Conservation (phyloP, 2,797 vertebrate species). For the Phaenicophaeus curvirostris region DNA sequence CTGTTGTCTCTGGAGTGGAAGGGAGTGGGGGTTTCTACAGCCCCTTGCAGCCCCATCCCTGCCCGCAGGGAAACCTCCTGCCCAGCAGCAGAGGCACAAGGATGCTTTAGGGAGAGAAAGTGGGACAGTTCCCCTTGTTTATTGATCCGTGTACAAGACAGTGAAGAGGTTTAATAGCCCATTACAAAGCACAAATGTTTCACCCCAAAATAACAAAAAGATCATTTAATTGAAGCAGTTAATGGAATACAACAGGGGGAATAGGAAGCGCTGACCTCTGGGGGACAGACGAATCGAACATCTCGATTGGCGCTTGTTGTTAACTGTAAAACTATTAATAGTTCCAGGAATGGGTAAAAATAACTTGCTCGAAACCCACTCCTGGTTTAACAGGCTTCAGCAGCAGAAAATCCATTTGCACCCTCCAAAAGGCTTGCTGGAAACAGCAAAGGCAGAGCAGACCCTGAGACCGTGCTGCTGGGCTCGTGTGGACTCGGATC, state of each 20-base stretch:
- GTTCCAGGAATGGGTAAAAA: slow-evolving; percentile 52
- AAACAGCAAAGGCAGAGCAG: neutral
- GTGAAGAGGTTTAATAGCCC: neutral
- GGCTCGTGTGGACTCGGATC: neutral
- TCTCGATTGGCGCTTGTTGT: slow-evolving; percentile 21
- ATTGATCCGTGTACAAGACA: neutral
- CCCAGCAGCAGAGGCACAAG: neutral
- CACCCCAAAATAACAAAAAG: neutral
- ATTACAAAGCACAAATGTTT: neutral
- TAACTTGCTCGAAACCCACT: slow-evolving; percentile 4
- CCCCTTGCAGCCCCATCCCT: neutral
- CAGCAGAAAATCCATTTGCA: neutral
- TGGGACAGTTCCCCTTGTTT: neutral
- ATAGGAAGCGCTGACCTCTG: slow-evolving; percentile 3
- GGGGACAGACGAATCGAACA: slow-evolving; percentile 32
- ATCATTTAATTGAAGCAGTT: neutral
- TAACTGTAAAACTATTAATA: slow-evolving; percentile 45
- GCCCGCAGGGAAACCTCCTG: neutral
- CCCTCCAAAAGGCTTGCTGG: neutral
- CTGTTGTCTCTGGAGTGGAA: neutral
- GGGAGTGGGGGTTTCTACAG: neutral
- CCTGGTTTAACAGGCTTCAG: neutral
- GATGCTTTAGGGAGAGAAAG: neutral
- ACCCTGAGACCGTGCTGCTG: neutral
- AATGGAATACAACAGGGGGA: neutral